A percentile compares a stretch with the other conserved stretches of the same genome.
Evolutionary conservation across 1,140 invertebrate genomes (phyloP).

Genomic region (Cepaea nemoralis): DNA sequence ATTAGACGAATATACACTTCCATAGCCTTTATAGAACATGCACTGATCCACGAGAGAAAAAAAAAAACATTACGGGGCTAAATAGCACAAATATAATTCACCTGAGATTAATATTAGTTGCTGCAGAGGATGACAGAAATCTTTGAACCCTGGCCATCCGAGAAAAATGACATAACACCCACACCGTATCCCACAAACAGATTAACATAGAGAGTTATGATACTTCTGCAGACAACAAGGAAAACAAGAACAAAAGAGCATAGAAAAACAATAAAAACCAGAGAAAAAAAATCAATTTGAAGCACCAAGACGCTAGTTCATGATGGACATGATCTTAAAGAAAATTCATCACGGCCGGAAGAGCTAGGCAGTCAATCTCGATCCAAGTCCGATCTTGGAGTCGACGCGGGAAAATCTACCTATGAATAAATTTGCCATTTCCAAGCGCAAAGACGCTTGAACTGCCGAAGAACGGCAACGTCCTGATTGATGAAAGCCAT

Average conservation of each 20-base stretch:
- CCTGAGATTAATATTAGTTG: too few relatives aligned
- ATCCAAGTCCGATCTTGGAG: neutral
- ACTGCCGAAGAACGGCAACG: neutral
- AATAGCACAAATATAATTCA: too few relatives aligned
- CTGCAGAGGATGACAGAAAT: too few relatives aligned
- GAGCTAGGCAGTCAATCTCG: neutral
- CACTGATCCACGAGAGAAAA: too few relatives aligned
- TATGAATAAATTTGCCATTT: conserved; percentile 42
- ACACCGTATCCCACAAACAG: neutral
- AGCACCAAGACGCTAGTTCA: neutral
- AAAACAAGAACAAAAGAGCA: neutral
- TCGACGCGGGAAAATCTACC: conserved; percentile 30
- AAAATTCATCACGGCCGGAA: conserved; percentile 21
- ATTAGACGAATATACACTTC: too few relatives aligned
- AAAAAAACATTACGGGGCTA: too few relatives aligned
- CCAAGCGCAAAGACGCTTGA: conserved; percentile 14
- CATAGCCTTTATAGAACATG: too few relatives aligned
- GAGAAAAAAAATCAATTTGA: conserved; percentile 34
- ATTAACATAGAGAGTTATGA: neutral
- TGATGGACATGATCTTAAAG: conserved; percentile 31
- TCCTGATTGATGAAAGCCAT: conserved; percentile 33
- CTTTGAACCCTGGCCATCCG: too few relatives aligned
- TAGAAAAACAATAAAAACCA: conserved; percentile 13
- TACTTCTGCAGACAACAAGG: conserved; percentile 17
- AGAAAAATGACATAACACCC: neutral